phyloP scores from a whole-genome alignment of 1,140 invertebrate species.

The Heliconius congener region DNA sequence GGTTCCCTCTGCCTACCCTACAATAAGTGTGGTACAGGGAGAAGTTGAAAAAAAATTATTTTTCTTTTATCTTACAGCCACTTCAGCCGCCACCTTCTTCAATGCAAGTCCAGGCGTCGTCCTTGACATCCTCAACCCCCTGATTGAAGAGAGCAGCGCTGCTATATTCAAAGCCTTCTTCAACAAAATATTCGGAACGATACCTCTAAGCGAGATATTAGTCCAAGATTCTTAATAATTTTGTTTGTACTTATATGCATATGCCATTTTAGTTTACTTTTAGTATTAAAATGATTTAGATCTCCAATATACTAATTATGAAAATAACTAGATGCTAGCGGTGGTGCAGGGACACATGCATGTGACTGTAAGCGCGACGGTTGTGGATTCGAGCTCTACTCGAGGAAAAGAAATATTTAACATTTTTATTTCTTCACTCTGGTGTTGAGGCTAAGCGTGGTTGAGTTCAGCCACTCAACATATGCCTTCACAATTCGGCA shows the following conservation, averaged over 20 bases:
- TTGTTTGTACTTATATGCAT: neutral
- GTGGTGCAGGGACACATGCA: too few species aligned
- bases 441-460: too few species aligned
- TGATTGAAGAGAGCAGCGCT: slow-evolving; percentile 85
- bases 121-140: slow-evolving; percentile 86
- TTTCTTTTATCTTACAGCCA: slow-evolving; percentile 72
- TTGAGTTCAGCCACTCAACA: too few species aligned
- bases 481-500: too few species aligned
- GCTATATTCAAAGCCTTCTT: slow-evolving; percentile 83
- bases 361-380: too few species aligned
- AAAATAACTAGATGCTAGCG: neutral
- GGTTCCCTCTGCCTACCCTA: too few species aligned
- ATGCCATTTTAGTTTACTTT: slow-evolving; percentile 2
- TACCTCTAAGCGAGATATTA: slow-evolving; percentile 83
- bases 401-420: too few species aligned
- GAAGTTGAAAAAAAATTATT: too few species aligned
- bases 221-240: slow-evolving; percentile 50
- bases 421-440: too few species aligned
- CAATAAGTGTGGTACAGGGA: too few species aligned
- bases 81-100: slow-evolving; percentile 85
- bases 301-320: neutral
- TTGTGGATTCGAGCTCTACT: too few species aligned
- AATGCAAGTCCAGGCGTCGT: slow-evolving; percentile 86
- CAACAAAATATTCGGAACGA: slow-evolving; percentile 82
- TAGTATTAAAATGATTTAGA: neutral